phyloP scores from a whole-genome alignment of 1,140 invertebrate genomes.

The Ceratoteleas bidentatus region DNA sequence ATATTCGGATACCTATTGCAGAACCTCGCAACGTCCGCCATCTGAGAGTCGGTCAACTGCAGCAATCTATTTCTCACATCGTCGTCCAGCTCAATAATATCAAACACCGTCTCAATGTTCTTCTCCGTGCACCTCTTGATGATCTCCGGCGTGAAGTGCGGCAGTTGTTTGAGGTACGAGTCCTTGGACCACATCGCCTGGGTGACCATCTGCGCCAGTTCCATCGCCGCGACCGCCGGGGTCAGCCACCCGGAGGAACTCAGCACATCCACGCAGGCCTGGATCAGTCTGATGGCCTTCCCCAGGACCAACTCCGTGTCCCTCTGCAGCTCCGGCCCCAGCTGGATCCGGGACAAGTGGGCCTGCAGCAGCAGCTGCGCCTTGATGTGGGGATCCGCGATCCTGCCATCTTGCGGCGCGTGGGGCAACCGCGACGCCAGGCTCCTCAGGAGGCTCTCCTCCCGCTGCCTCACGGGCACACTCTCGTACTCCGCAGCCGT shows the following conservation, averaged over 20 bases:
- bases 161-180: constrained; percentile 97
- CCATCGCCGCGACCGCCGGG: constrained; percentile 99
- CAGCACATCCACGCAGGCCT: too few relatives aligned
- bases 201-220: constrained; percentile 99
- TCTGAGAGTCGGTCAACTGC: constrained; percentile 91
- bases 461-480: constrained; percentile 96
- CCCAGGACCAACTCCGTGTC: too few relatives aligned
- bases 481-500: constrained; percentile 98
- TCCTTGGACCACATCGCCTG: constrained; percentile 99
- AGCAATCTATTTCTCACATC: constrained; percentile 93
- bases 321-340: too few relatives aligned
- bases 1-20: constrained; percentile 99
- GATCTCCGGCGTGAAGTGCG: constrained; percentile 95
- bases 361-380: too few relatives aligned
- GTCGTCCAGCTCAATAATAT: constrained; percentile 99
- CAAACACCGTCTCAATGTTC: constrained; percentile 97
- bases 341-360: too few relatives aligned
- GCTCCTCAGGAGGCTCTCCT: constrained; percentile 94
- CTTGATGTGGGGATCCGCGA: too few relatives aligned
- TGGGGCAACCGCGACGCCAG: too few relatives aligned
- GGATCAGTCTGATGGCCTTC: too few relatives aligned
- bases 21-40: constrained; percentile 98
- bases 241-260: constrained; percentile 99
- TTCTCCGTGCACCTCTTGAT: constrained; percentile 96
- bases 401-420: too few relatives aligned